Evolutionary conservation across 1,140 invertebrate genomes (phyloP).

Genomic region (Drosophila kanapiae): DNA sequence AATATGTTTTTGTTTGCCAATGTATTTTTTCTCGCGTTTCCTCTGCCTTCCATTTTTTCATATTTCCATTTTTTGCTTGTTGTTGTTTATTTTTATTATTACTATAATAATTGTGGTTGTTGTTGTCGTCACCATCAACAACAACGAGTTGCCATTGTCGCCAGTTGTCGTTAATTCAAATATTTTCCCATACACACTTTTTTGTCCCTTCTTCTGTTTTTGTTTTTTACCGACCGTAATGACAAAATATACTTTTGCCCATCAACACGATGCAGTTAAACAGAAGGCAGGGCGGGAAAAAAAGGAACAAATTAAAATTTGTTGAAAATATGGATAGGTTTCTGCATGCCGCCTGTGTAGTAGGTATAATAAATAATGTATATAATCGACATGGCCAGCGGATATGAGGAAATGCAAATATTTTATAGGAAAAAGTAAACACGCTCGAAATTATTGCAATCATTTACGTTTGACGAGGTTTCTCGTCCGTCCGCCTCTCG

Average conservation of each 20-base stretch:
- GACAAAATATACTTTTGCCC: constrained; percentile 77
- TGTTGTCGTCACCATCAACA: constrained; percentile 61
- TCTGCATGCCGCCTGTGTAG: constrained; percentile 14
- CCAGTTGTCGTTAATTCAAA: constrained; percentile 74
- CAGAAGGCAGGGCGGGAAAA: neutral
- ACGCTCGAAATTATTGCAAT: constrained; percentile 48
- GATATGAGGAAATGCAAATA: constrained; percentile 46
- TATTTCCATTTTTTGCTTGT: neutral
- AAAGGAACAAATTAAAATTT: constrained; percentile 41
- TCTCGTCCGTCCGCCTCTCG: neutral
- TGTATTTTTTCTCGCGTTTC: constrained; percentile 29
- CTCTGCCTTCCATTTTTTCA: constrained; percentile 17
- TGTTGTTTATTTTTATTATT: constrained; percentile 59
- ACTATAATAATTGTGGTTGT: constrained; percentile 48
- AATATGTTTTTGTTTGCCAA: constrained; percentile 51
- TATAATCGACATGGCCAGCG: constrained; percentile 44
- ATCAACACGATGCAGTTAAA: constrained; percentile 65
- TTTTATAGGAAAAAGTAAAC: constrained; percentile 51
- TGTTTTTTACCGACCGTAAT: constrained; percentile 62
- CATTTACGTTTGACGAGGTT: constrained; percentile 39
- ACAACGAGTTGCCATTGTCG: constrained; percentile 71
- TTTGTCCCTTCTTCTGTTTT: constrained; percentile 8
- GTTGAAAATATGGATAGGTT: constrained; percentile 36
- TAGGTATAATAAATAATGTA: constrained; percentile 50
- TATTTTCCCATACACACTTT: constrained; percentile 48